Evolutionary conservation across 2,113 vertebrate genomes (phyloP), one percentile per base, ranked within the genome.

Genomic region (Melanocharis versteri): DNA sequence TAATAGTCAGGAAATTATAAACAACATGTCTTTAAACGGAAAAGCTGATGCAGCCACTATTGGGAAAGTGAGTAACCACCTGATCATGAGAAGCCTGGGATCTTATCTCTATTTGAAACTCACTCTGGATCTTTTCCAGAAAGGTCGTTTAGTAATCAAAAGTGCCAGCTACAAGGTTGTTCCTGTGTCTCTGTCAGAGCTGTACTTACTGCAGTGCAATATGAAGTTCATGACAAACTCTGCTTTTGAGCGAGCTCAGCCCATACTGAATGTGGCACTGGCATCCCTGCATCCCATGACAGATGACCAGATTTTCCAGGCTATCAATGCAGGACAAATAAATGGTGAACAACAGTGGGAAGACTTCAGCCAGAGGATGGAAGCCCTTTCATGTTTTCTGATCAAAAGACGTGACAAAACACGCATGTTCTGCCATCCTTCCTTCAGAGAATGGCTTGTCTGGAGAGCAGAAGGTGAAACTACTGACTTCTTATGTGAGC

Each of bases 371-470:
- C 99, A 99, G 78, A 98, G 99, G 92, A 99, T 99, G 99, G 99
- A 99, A 31, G 83, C 98, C 60, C 99, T 99, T 50, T 99, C 99
- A 0, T 98, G 98, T 95, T 99, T 99, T 88, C 98, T 99, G 91
- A 98, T 99, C 92, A 99, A 98, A 88, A 98, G 99, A 56, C 97
- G 99, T 69, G 99, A 99, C 97, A 99, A 99, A 96, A 99, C 99
- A 1, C 99, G 99, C 10, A 99, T 99, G 99, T 99, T 99, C 95
- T 99, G 99, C 97, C 99, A 99, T 79, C 99, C 99, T 1, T 99
- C 99, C 92, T 99, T 99, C 97, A 98, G 99, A 86, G 99, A 99
- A 79, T 99, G 99, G 99, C 98, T 99, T 23, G 98, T 99, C 50
- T 99, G 99, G 99, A 98, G 99, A 97, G 98, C 98, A 7, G 99